Evolutionary conservation across 53 echinoderm and acorn worm genomes (phyloP).

Genomic region (Luidia sarsii): DNA sequence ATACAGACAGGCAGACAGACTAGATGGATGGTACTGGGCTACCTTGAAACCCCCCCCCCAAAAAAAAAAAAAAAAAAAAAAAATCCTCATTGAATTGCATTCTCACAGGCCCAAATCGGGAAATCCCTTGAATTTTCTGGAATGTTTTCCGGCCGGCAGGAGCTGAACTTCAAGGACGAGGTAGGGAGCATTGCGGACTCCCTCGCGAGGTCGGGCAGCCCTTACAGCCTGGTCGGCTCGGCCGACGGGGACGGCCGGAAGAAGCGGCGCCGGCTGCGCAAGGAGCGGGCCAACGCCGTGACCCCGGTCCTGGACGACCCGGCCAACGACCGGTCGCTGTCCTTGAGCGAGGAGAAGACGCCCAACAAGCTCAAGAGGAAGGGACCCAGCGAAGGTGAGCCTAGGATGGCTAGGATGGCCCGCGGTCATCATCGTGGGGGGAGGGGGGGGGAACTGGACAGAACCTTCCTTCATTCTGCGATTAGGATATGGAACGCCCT

Average conservation of each 20-base stretch:
- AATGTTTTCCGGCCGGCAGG: slow-evolving; percentile 9
- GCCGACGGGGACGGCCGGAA: neutral
- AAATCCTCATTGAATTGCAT: no score
- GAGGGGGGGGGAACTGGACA: no score
- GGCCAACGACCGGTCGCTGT: neutral
- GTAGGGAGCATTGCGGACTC: neutral
- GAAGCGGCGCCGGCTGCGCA: neutral
- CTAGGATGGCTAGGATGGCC: no score
- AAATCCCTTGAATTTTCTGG: neutral
- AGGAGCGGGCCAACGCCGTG: slow-evolving; percentile 39
- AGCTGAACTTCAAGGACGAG: slow-evolving; percentile 31
- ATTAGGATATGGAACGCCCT: no score
- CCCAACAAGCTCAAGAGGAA: slow-evolving; percentile 19
- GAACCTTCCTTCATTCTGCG: no score
- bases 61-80: no score
- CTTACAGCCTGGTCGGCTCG: slow-evolving; percentile 4
- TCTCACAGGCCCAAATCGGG: neutral
- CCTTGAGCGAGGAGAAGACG: slow-evolving; percentile 11
- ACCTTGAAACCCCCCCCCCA: no score
- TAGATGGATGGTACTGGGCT: no score
- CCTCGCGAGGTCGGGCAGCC: slow-evolving; percentile 13
- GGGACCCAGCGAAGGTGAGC: slow-evolving; percentile 26
- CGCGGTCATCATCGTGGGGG: no score
- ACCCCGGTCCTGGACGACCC: slow-evolving; percentile 30
- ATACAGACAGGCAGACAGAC: no score